Evolutionary conservation across 1,140 invertebrate species (phyloP), one percentile per base, ranked within the genome.

Genomic region (Phthorimaea operculella): DNA sequence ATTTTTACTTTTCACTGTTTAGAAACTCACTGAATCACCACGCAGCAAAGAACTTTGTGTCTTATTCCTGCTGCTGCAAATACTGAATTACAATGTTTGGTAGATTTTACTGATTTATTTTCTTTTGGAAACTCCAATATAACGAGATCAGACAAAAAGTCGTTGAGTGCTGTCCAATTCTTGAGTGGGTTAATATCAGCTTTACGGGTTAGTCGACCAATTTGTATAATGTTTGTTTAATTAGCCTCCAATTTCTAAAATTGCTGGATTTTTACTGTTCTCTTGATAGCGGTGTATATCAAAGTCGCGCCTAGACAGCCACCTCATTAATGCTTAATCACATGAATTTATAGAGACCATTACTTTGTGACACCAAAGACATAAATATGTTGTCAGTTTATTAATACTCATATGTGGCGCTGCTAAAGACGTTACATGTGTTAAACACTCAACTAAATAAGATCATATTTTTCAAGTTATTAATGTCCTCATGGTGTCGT

Each of bases 341-440:
- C 62, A 60, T 58, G 53, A 63, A 76, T 74, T 76, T 76, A 78
- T 76, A 61, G 68, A 66, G 51, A 61, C 58, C 68, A 71, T 78
- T 72, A 74, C 15, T 66, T 58, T 57, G 55, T 66, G 72, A 60
- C 70, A 64, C 57, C 62, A 28, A 63, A 50, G 58, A 36, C 64
- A 74, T 79, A 71, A 75, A 76, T 74, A 70, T 69, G 68, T 79
- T 79, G 68, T 66, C 74, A 63, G 65, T 61, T 61, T 76, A 79
- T 76, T 72, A 74, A 78, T 75, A 72, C 59, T 34, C 55, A 36
- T 59, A 65, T 65, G 67, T 66, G 57, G 56, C 57, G 63, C 59
- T 57, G 67, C 59, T 72, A 68, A 75, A 73, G 59, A 63, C 51
- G 16, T 54, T 61, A 63, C 62, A 66, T 47, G 56, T 60, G 63